Evolutionary conservation across 2,797 vertebrate species (phyloP), one percentile per base, ranked within the genome.

Genomic region (Sarcophilus harrisii): DNA sequence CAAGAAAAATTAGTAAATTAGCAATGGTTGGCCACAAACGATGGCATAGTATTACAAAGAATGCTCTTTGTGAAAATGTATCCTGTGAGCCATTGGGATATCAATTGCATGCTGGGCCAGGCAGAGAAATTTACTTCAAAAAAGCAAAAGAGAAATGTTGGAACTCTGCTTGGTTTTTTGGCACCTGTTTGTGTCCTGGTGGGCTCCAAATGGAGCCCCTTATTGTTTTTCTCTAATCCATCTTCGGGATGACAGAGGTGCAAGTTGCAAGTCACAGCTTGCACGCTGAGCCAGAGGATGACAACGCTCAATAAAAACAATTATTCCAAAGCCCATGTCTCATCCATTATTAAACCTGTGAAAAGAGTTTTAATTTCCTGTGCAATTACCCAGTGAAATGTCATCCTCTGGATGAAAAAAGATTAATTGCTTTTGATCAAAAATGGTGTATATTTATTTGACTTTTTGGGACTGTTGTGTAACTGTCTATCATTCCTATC

Each of bases 291-390:
- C 73, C 94, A 94, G 95, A 97, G 96, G 96, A 98, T 97, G 98
- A 97, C 98, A 98, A 97, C 98, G 94, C 97, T 98, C 98, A 98
- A 98, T 98, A 98, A 98, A 98, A 98, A 98, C 98, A 98, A 99
- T 99, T 98, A 99, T 98, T 98, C 97, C 96, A 95, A 98, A 98
- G 96, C 95, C 96, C 98, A 16, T 98, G 96, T 98, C 98, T 99
- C 98, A 99, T 99, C 98, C 98, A 98, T 99, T 99, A 99, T 99
- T 98, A 98, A 99, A 98, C 97, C 96, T 97, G 97, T 98, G 98
- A 98, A 98, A 98, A 98, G 97, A 98, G 98, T 98, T 99, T 98
- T 98, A 99, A 99, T 99, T 98, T 98, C 98, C 98, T 98, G 98
- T 98, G 98, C 98, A 99, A 98, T 98, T 98, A 98, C 96, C 97